A percentile compares a stretch with the other conserved stretches of the same genome.
Conservation (phyloP, 2,113 vertebrate species). For the Lontra canadensis region DNA sequence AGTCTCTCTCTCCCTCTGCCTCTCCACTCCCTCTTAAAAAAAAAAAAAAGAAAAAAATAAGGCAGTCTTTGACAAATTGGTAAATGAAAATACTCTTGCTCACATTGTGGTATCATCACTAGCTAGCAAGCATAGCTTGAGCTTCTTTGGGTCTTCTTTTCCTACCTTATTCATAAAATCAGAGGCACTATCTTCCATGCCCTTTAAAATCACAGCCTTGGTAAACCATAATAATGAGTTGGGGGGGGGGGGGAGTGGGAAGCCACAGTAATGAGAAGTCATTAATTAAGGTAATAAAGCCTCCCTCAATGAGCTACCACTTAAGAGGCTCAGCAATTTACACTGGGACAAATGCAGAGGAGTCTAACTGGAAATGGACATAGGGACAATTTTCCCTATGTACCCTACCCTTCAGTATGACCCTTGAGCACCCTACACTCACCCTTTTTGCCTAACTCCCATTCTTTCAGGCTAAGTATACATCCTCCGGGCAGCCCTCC, state of each 20-base stretch:
- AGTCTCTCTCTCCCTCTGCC: background rate
- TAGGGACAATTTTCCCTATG: background rate
- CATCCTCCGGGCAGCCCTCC: background rate
- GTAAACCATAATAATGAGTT: background rate
- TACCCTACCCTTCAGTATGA: background rate
- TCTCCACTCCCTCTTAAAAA: too few relatives aligned
- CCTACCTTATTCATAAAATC: background rate
- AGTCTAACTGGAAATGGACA: background rate
- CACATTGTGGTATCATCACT: background rate
- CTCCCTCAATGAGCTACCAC: background rate
- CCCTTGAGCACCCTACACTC: background rate
- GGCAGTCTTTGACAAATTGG: background rate
- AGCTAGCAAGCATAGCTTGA: background rate
- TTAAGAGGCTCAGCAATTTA: background rate
- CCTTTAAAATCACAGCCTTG: background rate
- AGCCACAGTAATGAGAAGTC: background rate
- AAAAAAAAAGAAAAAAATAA: background rate
- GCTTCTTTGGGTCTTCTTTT: background rate
- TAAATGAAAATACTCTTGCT: background rate
- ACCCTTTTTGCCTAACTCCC: background rate
- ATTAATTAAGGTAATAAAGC: background rate
- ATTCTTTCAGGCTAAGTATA: constrained; percentile 5
- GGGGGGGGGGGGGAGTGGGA: background rate
- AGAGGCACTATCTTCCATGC: background rate
- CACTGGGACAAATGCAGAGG: background rate